Base-by-base conservation (phyloP, 2,797 vertebrate genomes). In the Poeciliopsis infans region DNA sequence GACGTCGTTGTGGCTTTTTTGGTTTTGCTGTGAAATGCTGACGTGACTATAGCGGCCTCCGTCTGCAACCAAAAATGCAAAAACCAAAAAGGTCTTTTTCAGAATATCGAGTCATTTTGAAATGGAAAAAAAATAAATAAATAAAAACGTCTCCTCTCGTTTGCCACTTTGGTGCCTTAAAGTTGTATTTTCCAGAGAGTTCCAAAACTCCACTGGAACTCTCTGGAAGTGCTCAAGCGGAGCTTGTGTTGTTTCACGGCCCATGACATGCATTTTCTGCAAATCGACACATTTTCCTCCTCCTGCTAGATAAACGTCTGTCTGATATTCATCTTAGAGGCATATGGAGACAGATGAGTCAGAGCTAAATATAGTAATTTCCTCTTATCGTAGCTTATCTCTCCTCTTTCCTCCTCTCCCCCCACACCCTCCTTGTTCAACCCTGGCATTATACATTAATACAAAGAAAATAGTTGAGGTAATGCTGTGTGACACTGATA, bases 391-490 rank as follows among this genome's bases (percentile, higher is more conserved):
- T 53, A 79, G 61, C 53, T 68, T 71, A 61, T 49, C 43, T 61
- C 69, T 73, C 70, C 43, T 20, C 25, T 82, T 57, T 23, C 23
- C 23, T 23, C 25, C 76, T 71, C 70, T 31, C 31, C 31, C 31
- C 31, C 31, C 31, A 31, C 31, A 31, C 31, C 31, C 31, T 31
- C 31, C 31, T 57, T 53, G 72, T 85, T 80, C 76, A 84, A 76
- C 64, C 55, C 76, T 78, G 85, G 72, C 78, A 74, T 82, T 61
- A 82, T 78, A 76, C 75, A 85, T 85, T 85, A 81, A 87, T 83
- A 79, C 80, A 77, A 81, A 89, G 88, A 90, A 90, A 90, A 90
- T 83, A 90, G 80, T 85, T 75, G 71, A 85, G 69, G 75, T 81
- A 77, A 87, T 83, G 76, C 68, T 85, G 79, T 82, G 87, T 86